A percentile compares a stretch with the other conserved stretches of the same genome.
Evolutionary conservation across 1,140 invertebrate genomes (phyloP).

Genomic region (Amyelois transitella): DNA sequence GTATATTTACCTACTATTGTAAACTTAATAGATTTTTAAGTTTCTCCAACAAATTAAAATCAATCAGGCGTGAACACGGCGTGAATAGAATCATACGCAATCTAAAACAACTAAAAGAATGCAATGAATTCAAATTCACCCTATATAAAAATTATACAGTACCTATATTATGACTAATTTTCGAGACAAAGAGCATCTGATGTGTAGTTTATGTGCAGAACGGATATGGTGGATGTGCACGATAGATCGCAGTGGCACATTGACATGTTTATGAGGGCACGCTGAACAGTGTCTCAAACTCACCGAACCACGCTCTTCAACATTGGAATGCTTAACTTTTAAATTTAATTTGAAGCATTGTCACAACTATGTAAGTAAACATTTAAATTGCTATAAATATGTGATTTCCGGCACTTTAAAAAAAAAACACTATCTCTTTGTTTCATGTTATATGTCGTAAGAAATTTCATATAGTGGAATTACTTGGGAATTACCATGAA

Average conservation of each 20-base stretch:
- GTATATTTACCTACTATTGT: no score
- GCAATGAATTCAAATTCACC: neutral
- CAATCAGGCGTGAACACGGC: no score
- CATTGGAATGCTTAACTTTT: neutral
- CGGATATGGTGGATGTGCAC: conserved; percentile 66
- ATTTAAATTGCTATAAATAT: neutral
- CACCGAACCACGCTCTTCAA: neutral
- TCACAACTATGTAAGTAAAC: neutral
- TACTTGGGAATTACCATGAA: no score
- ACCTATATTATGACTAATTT: conserved; percentile 5
- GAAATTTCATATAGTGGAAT: neutral
- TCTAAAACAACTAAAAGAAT: neutral
- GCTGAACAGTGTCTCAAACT: conserved; percentile 17
- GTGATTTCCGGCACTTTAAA: no score
- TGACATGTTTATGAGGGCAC: conserved; percentile 63
- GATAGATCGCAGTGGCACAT: conserved; percentile 58
- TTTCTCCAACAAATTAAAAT: no score
- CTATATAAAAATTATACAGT: neutral
- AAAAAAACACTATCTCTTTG: no score
- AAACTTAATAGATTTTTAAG: no score
- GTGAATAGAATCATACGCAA: neutral
- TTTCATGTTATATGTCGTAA: neutral
- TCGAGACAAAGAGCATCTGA: conserved; percentile 23
- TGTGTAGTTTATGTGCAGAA: conserved; percentile 22
- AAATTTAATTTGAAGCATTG: neutral